Percentiles rank a stretch among this genome's conserved stretches.
Conservation (phyloP, 2,113 vertebrate genomes). For the Lethenteron camtschaticum region DNA sequence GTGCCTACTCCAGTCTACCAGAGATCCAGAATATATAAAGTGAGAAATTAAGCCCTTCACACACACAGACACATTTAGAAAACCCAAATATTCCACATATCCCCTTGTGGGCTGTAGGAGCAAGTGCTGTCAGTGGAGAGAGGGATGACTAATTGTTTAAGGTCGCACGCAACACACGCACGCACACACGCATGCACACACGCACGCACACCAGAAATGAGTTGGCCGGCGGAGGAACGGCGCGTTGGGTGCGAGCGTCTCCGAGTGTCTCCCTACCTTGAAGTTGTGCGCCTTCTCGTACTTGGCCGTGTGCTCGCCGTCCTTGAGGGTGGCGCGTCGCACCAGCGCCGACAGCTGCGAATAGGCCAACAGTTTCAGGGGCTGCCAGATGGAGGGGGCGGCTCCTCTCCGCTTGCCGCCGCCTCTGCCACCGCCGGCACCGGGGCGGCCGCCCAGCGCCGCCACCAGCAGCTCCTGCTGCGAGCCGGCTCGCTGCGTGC, state of each 20-base stretch:
- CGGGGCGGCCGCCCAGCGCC: background rate
- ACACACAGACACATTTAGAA: background rate
- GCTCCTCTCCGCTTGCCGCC: background rate
- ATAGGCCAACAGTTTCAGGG: slow-evolving; percentile 97
- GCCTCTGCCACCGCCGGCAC: background rate
- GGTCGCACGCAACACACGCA: background rate
- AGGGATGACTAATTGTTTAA: too few species aligned
- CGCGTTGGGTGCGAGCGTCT: background rate
- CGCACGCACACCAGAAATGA: background rate
- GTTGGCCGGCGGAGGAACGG: background rate
- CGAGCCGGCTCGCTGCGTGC: background rate
- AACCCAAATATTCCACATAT: background rate
- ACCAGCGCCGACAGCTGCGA: slow-evolving; percentile 95
- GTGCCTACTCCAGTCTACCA: too few species aligned
- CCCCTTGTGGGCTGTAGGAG: too few species aligned
- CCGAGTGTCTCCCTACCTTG: slow-evolving; percentile 49
- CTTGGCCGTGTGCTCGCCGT: slow-evolving; percentile 71
- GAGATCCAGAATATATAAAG: too few species aligned
- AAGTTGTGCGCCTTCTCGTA: slow-evolving; percentile 99
- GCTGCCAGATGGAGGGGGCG: slow-evolving; percentile 60
- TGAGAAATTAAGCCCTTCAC: background rate
- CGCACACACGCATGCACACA: background rate
- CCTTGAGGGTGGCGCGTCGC: slow-evolving; percentile 83
- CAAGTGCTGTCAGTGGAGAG: too few species aligned
- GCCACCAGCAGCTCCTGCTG: background rate